Evolutionary conservation across 2,113 vertebrate species (phyloP).

Genomic region (Merops nubicus): DNA sequence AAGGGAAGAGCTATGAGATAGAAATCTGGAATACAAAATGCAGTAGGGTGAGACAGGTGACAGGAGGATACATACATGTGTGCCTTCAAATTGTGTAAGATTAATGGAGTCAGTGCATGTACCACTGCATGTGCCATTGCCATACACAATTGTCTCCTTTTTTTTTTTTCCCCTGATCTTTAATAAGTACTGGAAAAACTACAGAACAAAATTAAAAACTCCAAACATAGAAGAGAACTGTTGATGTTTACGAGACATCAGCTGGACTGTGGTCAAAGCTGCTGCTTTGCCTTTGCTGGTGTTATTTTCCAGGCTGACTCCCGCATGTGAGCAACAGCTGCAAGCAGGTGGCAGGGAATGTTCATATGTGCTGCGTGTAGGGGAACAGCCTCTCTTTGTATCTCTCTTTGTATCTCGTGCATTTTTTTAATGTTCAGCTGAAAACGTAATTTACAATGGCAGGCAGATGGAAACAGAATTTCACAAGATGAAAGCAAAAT

Average conservation of each 20-base stretch:
- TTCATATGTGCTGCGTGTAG: neutral
- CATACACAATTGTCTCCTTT: neutral
- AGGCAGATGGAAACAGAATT: neutral
- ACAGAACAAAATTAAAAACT: neutral
- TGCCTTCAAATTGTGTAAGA: neutral
- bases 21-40: neutral
- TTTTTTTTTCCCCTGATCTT: fast-evolving
- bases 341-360: neutral
- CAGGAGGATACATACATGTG: neutral
- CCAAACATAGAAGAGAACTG: neutral
- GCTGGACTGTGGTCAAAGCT: neutral
- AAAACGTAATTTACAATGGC: neutral
- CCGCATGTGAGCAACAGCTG: neutral
- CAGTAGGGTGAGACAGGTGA: neutral
- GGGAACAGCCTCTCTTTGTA: neutral
- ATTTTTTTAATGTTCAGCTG: neutral
- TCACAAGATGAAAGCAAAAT: neutral
- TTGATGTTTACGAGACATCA: slow-evolving; percentile 9
- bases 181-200: neutral
- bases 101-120: neutral
- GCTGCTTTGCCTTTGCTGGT: neutral
- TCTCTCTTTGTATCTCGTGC: neutral
- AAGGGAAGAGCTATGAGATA: neutral
- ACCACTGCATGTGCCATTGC: too few species aligned
- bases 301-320: neutral